Evolutionary conservation across 1,140 invertebrate species (phyloP).

Genomic region (Trichoplusia ni): DNA sequence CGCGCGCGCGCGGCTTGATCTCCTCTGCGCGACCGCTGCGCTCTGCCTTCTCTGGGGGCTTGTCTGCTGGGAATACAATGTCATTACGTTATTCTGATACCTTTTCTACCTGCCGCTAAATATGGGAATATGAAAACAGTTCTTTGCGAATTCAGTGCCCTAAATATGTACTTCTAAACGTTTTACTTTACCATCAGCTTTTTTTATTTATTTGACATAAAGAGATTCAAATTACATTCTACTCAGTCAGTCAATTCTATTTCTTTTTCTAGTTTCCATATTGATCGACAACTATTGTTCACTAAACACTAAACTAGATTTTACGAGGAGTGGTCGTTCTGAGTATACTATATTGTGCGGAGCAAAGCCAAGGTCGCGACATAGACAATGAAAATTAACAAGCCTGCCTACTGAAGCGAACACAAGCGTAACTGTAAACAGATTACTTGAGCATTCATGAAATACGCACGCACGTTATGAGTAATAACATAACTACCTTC

Average conservation of each 20-base stretch:
- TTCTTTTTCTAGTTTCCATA: too few species aligned
- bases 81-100: background rate
- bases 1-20: conserved; percentile 69
- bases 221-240: too few species aligned
- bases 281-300: too few species aligned
- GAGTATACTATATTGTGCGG: background rate
- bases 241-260: too few species aligned
- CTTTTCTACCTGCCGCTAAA: too few species aligned
- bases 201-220: too few species aligned
- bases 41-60: conserved; percentile 44
- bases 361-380: conserved; percentile 3
- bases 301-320: background rate
- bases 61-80: conserved; percentile 36
- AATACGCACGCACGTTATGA: too few species aligned
- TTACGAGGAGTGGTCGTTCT: background rate
- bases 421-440: background rate
- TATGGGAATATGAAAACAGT: too few species aligned
- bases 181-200: too few species aligned
- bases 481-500: too few species aligned
- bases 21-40: conserved; percentile 67
- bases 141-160: too few species aligned
- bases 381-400: conserved; percentile 4
- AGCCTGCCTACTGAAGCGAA: background rate
- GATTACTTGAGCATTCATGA: background rate
- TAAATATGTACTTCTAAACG: too few species aligned